A percentile compares a stretch with the other conserved stretches of the same genome.
Evolutionary conservation across 2,888 invertebrate genomes (phyloP).

Genomic region (Andrena praecox): DNA sequence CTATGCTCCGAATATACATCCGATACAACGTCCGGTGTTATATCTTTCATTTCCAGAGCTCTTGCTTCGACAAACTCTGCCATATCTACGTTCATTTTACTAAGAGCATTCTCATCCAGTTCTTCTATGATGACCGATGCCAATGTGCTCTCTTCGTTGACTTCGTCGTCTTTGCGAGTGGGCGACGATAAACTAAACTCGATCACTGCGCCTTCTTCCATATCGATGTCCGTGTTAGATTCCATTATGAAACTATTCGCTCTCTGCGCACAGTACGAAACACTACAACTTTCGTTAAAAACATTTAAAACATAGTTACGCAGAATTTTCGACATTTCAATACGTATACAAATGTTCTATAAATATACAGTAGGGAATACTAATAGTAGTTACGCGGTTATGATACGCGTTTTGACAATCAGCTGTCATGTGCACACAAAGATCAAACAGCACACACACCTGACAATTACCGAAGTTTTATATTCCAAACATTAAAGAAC

Average conservation of each 20-base stretch:
- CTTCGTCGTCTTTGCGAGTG: not conserved
- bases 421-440: not conserved
- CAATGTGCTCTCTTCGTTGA: slow-evolving; percentile 34
- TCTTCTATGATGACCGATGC: slow-evolving; percentile 79
- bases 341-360: not conserved
- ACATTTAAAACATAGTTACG: not conserved
- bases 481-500: not conserved
- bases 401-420: slow-evolving; percentile 5
- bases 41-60: slow-evolving; percentile 78
- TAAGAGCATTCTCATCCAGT: slow-evolving; percentile 76
- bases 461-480: not conserved
- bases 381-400: not conserved
- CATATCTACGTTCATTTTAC: slow-evolving; percentile 76
- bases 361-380: not conserved
- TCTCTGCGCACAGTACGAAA: not conserved
- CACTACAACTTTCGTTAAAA: slow-evolving; percentile 22
- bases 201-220: slow-evolving; percentile 1
- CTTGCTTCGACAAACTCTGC: slow-evolving; percentile 81
- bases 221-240: not conserved
- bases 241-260: slow-evolving; percentile 27
- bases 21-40: slow-evolving; percentile 62
- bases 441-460: not conserved
- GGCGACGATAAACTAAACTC: slow-evolving; percentile 18
- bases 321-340: not conserved
- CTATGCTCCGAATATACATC: slow-evolving; percentile 25